These are phyloP conservation scores for Lissocephala sabroskyi DNA, from an alignment of 2,888 invertebrate genomes.

Conservation along the genomic window DNA sequence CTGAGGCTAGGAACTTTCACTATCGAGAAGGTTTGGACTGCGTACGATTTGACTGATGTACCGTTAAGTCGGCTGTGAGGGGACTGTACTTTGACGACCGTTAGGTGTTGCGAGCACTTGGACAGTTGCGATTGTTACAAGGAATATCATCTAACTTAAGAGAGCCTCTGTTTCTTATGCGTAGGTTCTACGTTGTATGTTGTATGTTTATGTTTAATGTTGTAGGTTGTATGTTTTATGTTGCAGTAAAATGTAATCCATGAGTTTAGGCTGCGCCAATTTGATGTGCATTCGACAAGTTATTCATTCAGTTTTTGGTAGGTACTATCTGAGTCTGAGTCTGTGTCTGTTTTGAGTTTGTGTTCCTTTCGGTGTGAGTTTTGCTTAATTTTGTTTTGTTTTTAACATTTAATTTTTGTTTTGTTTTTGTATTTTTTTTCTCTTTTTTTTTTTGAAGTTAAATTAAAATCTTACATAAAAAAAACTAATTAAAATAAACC, in stretches of 20 bases:
- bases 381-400: conserved; percentile 28
- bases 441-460: conserved; percentile 35
- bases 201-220: conserved; percentile 8
- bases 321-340: conserved; percentile 31
- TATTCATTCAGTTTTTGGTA: conserved; percentile 42
- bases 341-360: conserved; percentile 21
- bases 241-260: conserved; percentile 22
- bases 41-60: conserved; percentile 1
- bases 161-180: conserved; percentile 54
- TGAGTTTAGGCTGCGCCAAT: conserved; percentile 43
- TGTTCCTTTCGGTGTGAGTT: conserved; percentile 28
- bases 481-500: conserved; percentile 61
- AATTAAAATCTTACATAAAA: conserved; percentile 38
- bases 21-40: not conserved
- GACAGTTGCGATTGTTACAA: conserved; percentile 4
- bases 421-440: conserved; percentile 28
- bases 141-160: conserved; percentile 56
- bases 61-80: not conserved
- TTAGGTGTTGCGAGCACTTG: conserved; percentile 7
- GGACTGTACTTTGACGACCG: conserved; percentile 40
- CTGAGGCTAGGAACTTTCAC: not conserved
- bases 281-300: conserved; percentile 51
- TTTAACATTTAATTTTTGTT: conserved; percentile 21
- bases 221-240: conserved; percentile 4
- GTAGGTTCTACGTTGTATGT: conserved; percentile 19